Conservation (phyloP, 2,113 vertebrate species). For the Murina feae region DNA sequence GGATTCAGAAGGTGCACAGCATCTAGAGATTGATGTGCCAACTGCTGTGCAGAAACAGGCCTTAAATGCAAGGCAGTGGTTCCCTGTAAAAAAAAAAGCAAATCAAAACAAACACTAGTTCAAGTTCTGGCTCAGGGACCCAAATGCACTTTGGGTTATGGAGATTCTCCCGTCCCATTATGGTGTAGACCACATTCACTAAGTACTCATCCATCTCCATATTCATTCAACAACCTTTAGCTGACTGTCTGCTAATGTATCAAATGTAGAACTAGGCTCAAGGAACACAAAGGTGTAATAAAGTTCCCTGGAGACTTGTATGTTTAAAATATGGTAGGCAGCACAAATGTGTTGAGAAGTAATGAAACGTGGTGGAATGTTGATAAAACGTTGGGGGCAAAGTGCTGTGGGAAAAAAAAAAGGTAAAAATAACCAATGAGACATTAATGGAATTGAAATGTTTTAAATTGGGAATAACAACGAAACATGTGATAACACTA, state of each 20-base stretch:
- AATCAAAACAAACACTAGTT: neutral
- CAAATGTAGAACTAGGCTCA: neutral
- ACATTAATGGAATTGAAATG: neutral
- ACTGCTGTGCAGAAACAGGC: neutral
- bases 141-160: neutral
- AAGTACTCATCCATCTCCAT: neutral
- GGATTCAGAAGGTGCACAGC: neutral
- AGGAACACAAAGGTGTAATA: neutral
- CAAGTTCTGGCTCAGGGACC: neutral
- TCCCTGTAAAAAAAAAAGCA: neutral
- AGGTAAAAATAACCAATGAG: neutral
- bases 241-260: neutral
- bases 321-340: neutral
- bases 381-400: neutral
- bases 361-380: neutral
- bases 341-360: neutral
- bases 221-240: neutral
- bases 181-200: neutral
- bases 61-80: neutral
- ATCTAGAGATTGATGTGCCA: neutral
- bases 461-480: neutral
- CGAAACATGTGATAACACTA: neutral
- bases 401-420: neutral
- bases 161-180: neutral
- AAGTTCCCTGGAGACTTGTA: neutral